Evolutionary conservation across 2,113 vertebrate species (phyloP).

Genomic region (Romanogobio albipinnatus): DNA sequence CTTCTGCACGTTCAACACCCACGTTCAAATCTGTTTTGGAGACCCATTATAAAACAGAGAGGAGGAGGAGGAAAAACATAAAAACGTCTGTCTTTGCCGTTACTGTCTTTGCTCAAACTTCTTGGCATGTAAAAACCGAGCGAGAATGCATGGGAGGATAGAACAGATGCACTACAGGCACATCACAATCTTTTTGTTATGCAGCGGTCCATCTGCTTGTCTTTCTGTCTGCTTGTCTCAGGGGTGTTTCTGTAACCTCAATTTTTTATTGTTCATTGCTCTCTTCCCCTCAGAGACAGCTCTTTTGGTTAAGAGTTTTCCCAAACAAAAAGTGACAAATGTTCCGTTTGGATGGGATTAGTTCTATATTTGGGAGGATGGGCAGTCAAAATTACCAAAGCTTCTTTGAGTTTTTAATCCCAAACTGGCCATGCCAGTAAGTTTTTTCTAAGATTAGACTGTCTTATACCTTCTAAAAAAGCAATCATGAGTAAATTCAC

Average conservation of each 20-base stretch:
- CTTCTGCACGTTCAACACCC: neutral
- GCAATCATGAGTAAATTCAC: neutral
- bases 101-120: neutral
- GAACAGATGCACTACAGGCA: neutral
- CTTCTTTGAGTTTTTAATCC: neutral
- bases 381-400: neutral
- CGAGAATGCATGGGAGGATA: constrained; percentile 8
- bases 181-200: constrained; percentile 7
- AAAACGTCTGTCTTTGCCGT: neutral
- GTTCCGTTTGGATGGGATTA: neutral
- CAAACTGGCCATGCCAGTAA: neutral
- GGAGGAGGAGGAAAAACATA: neutral
- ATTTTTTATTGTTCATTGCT: constrained; percentile 5
- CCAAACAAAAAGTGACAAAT: constrained; percentile 30
- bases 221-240: neutral
- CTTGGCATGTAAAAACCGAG: neutral
- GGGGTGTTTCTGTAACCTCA: neutral
- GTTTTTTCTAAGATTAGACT: neutral
- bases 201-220: constrained; percentile 18
- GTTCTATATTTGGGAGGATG: neutral
- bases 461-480: neutral
- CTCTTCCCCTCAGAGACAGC: neutral
- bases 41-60: constrained; percentile 15
- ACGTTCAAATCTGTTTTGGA: constrained; percentile 4
- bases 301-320: constrained; percentile 11